phyloP scores from a whole-genome alignment of 2,113 vertebrate species.

The Pithys albifrons region DNA sequence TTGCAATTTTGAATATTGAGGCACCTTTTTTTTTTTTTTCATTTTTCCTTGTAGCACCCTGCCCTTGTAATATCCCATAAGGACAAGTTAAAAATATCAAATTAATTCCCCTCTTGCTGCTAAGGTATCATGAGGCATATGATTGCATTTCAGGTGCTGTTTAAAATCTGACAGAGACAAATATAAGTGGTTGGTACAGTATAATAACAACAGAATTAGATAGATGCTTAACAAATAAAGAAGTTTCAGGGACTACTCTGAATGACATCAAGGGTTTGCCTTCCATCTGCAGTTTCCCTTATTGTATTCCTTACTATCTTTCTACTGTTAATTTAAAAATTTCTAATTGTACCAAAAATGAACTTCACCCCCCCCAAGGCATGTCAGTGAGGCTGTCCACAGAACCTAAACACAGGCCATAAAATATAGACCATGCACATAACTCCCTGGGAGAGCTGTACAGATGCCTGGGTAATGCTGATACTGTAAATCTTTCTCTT shows the following conservation, averaged over 20 bases:
- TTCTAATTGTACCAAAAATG: background rate
- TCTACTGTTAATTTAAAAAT: background rate
- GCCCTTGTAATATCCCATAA: background rate
- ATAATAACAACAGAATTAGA: background rate
- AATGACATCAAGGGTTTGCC: background rate
- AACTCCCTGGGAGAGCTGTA: background rate
- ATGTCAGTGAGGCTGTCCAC: background rate
- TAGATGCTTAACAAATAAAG: background rate
- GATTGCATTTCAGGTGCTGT: background rate
- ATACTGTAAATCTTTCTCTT: background rate
- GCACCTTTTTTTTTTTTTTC: background rate
- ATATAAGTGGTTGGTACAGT: background rate
- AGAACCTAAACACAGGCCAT: background rate
- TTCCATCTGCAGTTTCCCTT: background rate
- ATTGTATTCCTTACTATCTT: background rate
- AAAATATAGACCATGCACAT: accelerated
- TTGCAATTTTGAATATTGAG: background rate
- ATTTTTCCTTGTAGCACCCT: background rate
- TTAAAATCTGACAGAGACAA: background rate
- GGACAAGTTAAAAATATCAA: background rate
- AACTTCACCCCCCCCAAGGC: background rate
- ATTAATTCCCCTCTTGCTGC: background rate
- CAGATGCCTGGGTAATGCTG: background rate
- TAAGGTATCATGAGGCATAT: background rate
- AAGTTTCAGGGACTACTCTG: background rate